phyloP scores from a whole-genome alignment of 2,888 invertebrate species.

The Nymphalis c-album region DNA sequence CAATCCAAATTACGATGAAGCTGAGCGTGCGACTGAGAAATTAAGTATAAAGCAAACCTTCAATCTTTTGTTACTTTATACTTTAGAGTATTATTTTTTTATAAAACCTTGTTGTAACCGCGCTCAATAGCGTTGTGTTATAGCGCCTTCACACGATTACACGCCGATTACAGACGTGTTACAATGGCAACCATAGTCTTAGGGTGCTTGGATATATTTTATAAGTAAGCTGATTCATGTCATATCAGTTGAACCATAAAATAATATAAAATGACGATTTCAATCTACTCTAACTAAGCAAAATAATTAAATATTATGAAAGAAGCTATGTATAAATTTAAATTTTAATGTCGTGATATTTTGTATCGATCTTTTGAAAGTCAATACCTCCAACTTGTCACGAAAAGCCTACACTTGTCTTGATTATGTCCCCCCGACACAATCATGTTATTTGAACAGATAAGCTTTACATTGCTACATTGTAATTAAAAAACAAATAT shows the following conservation, averaged over 20 bases:
- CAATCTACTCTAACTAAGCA: neutral
- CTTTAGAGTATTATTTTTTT: slow-evolving; percentile 67
- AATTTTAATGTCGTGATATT: slow-evolving; percentile 32
- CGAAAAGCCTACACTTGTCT: slow-evolving; percentile 16
- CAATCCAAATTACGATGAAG: slow-evolving; percentile 61
- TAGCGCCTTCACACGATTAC: slow-evolving; percentile 73
- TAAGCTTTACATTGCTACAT: neutral
- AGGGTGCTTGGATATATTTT: neutral
- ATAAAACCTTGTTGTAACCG: slow-evolving; percentile 70
- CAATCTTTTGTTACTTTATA: slow-evolving; percentile 72
- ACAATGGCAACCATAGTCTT: slow-evolving; percentile 43
- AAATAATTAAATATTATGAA: neutral
- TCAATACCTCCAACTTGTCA: slow-evolving; percentile 27
- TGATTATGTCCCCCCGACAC: slow-evolving; percentile 17
- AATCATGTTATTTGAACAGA: slow-evolving; percentile 3
- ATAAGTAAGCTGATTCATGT: neutral
- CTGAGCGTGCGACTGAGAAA: slow-evolving; percentile 76
- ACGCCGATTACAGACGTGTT: slow-evolving; percentile 57
- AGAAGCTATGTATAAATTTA: neutral
- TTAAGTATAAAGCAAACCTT: slow-evolving; percentile 74
- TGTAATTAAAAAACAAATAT: neutral
- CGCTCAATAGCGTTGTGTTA: slow-evolving; percentile 64
- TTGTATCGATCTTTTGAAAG: slow-evolving; percentile 14
- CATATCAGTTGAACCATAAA: neutral
- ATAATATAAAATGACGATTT: neutral